Percentiles rank a stretch among this genome's conserved stretches.
These are phyloP conservation scores for Sebastes variabilis DNA, from an alignment of 2,797 vertebrate genomes.

Conservation along the genomic window DNA sequence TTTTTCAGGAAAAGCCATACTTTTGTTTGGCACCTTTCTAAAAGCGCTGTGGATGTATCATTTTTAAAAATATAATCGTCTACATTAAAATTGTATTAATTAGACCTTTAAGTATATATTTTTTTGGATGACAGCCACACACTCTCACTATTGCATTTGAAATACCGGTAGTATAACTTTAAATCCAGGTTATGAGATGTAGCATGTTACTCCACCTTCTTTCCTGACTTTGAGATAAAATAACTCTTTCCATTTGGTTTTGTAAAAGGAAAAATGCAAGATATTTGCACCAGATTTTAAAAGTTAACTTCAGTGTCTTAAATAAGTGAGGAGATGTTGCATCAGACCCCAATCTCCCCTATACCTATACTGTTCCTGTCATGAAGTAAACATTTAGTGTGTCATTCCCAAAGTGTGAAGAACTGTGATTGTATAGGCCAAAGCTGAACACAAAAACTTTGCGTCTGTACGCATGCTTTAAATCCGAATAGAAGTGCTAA, in stretches of 20 bases:
- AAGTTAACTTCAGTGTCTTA: neutral
- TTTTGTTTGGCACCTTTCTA: too few species aligned
- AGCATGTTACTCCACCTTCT: neutral
- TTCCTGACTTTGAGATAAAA: neutral
- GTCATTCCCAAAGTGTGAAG: neutral
- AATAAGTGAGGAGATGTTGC: neutral
- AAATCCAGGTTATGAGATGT: neutral
- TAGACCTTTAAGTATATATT: too few species aligned
- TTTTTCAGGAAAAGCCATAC: too few species aligned
- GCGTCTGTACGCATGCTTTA: slow-evolving; percentile 2
- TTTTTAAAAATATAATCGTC: too few species aligned
- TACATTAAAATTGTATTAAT: too few species aligned
- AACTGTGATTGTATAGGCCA: neutral
- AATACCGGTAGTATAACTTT: neutral
- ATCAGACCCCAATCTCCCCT: neutral
- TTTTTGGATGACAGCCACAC: neutral
- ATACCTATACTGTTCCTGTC: neutral
- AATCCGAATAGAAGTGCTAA: slow-evolving; percentile 30
- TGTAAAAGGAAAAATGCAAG: neutral
- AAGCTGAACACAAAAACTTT: neutral
- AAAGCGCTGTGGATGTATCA: too few species aligned
- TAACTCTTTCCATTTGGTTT: neutral
- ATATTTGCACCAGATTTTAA: neutral
- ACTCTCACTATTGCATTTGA: neutral
- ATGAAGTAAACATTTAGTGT: neutral